Percentiles rank a stretch among this genome's conserved stretches.
Conservation (phyloP, 2,113 vertebrate species). For the Puma concolor region DNA sequence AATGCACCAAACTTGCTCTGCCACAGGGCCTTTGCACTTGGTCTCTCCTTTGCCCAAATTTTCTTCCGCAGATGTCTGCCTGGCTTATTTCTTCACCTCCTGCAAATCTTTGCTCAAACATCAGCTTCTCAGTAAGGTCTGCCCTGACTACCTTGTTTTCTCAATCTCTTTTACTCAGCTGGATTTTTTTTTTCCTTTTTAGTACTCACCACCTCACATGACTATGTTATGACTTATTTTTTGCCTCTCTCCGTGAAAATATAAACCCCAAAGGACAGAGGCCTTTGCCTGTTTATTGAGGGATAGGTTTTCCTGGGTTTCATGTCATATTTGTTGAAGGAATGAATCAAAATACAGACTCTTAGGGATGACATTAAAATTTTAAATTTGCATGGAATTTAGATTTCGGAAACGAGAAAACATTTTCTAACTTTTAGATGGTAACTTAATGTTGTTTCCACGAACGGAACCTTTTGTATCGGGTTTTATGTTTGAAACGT, state of each 20-base stretch:
- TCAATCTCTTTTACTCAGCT: neutral
- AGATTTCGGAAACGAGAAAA: neutral
- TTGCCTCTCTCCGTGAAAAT: neutral
- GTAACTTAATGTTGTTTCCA: neutral
- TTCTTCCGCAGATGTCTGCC: neutral
- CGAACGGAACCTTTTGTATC: neutral
- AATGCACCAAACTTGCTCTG: neutral
- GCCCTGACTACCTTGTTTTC: neutral
- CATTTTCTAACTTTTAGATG: conserved; percentile 32
- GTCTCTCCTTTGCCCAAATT: neutral
- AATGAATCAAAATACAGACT: conserved; percentile 2
- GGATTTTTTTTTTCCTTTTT: neutral
- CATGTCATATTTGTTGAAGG: neutral
- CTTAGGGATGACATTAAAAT: neutral
- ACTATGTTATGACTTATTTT: neutral
- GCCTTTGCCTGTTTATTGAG: neutral
- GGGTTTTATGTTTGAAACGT: conserved; percentile 11
- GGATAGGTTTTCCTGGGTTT: neutral
- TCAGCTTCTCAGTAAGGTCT: neutral
- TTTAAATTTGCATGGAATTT: conserved; percentile 28
- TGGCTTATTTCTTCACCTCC: neutral
- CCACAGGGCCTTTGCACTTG: neutral
- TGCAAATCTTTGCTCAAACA: neutral
- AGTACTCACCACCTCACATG: neutral
- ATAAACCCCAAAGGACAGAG: neutral